Percentiles rank a stretch among this genome's conserved stretches.
phyloP scores from a whole-genome alignment of 2,113 vertebrate genomes.

The Dromiciops gliroides region DNA sequence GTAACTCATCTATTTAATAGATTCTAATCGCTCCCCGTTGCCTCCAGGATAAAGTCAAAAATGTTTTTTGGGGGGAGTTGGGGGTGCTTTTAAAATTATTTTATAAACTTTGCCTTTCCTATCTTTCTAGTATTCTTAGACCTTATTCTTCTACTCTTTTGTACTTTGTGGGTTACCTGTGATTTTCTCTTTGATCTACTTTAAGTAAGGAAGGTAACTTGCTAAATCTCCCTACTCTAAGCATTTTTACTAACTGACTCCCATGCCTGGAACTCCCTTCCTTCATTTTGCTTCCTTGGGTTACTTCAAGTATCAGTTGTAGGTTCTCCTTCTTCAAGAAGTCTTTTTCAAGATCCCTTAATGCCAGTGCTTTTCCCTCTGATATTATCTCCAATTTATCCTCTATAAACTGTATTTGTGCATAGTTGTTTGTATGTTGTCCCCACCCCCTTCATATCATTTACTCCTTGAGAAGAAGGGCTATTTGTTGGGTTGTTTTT shows the following conservation, averaged over 20 bases:
- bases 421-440: neutral
- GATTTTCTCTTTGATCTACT: neutral
- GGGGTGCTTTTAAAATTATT: neutral
- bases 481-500: neutral
- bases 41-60: neutral
- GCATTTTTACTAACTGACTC: neutral
- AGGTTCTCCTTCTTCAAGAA: neutral
- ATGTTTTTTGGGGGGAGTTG: too few species aligned
- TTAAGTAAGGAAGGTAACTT: neutral
- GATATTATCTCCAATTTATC: neutral
- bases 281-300: neutral
- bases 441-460: too few species aligned
- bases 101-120: neutral
- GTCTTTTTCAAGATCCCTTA: neutral
- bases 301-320: neutral
- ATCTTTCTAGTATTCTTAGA: neutral
- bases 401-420: neutral
- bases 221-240: neutral
- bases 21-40: neutral
- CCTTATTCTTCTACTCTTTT: neutral
- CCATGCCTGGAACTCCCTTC: neutral
- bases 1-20: neutral
- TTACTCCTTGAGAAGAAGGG: neutral
- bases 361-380: neutral
- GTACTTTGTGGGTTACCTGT: neutral